phyloP scores from a whole-genome alignment of 2,888 invertebrate species.

The Agapostemon virescens region DNA sequence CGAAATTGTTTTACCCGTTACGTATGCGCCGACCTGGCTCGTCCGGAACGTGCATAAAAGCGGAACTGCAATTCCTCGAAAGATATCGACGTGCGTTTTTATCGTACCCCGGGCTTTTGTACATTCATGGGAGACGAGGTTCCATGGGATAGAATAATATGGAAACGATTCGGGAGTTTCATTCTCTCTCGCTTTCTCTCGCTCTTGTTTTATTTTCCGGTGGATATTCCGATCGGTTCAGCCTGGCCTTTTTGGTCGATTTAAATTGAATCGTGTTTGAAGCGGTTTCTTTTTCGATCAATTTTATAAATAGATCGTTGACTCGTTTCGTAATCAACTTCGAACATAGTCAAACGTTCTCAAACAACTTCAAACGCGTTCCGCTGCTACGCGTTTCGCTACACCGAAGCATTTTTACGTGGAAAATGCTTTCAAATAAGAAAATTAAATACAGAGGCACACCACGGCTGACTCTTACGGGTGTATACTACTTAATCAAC shows the following conservation, averaged over 20 bases:
- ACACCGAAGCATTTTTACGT: no score
- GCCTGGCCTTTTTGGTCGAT: background rate
- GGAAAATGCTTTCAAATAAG: no score
- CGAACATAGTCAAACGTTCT: no score
- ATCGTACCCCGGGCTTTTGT: background rate
- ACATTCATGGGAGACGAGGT: background rate
- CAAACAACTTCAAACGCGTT: no score
- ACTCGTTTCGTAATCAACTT: no score
- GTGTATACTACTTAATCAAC: slow-evolving; percentile 30
- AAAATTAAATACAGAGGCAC: background rate
- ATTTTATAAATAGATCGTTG: no score
- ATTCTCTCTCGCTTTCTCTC: background rate
- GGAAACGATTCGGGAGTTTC: no score
- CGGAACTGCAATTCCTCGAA: background rate
- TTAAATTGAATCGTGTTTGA: background rate
- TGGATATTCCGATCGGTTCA: background rate
- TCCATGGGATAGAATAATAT: background rate
- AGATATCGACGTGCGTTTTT: background rate
- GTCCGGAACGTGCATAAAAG: background rate
- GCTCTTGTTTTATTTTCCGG: background rate
- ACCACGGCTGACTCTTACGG: slow-evolving; percentile 15
- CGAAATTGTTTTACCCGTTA: slow-evolving; percentile 12
- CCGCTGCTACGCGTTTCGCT: no score
- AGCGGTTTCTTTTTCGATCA: no score
- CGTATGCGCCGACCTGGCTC: background rate